Evolutionary conservation across 2,797 vertebrate genomes (phyloP), one percentile per base, ranked within the genome.

Genomic region (Hypotaenidia okinawae): DNA sequence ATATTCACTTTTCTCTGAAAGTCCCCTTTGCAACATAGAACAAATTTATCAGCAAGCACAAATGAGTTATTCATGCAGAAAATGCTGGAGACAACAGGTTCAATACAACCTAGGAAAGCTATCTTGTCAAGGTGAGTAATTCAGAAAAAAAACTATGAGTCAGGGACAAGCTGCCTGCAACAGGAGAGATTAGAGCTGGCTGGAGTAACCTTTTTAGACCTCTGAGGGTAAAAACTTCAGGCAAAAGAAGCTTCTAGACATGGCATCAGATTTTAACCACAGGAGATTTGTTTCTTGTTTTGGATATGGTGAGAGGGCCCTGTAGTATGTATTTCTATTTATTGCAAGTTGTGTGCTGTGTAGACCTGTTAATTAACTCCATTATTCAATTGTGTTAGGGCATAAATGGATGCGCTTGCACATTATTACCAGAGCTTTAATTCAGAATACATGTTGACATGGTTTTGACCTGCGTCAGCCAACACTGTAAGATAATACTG

Each of bases 11-110:
- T 87, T 66, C 41, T 73, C 66, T 81, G 45, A 90, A 81, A 33
- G 8, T 1, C 5, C 12, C 32, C 16, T 78, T 78, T 81, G 66
- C 59, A 52, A 68, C 12, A 62, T 6, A 33, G 54, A 78, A 64
- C 6, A 78, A 79, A 73, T 89, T 69, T 76, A 76, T 87, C 41
- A 93, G 63, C 62, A 69, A 92, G 37, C 54, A 41, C 17, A 82
- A 84, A 90, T 62, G 54, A 87, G 13, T 16, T 87, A 64, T 68
- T 95, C 22, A 72, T 33, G 33, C 39, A 86, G 80, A 88, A 94
- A 93, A 81, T 78, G 6, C 41, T 58, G 45, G 25, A 13, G 37
- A 92, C 66, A 89, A 88, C 32, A 75, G 33, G 41, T 23, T 76
- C 43, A 61, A 28, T 32, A 75, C 61, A 30, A 28, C 33, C 54